Evolutionary conservation across 2,797 vertebrate species (phyloP), one percentile per base, ranked within the genome.

Genomic region (Mallotus villosus): DNA sequence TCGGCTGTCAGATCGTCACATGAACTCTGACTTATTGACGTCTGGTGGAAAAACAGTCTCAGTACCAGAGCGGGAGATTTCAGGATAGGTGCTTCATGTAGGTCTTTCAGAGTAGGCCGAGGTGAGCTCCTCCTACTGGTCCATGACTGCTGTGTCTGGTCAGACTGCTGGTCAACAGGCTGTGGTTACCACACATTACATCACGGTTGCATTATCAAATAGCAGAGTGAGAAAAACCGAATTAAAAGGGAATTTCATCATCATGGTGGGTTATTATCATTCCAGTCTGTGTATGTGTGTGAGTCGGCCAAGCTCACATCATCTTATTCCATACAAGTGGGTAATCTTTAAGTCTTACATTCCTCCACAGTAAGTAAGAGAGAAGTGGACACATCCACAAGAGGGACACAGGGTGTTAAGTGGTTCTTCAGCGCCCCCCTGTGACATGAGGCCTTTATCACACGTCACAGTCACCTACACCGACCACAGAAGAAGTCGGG

Each of bases 341-440:
- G 51, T 41, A 9, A 41, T 41, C 37, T 41, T 41, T 41, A 41
- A 41, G 37, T 41, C 9, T 12, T 11, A 41, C 37, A 11, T 6
- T 41, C 9, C 37, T 41, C 37, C 37, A 41, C 37, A 41, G 37
- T 41, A 12, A 41, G 37, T 41, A 1, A 53, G 51, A 16, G 5
- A n/a, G 51, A 53, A 53, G 51, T 41, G 37, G 37, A 53, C 51
- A 7, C 14, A 53, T 53, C 17, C 37, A 41, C 7, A 0, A 5
- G 51, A 53, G 16, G 17, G 14, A n/a, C 19, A 19, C 51, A 19
- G 9, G 74, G 6, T 1, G 37, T 41, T 68, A 12, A 19, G 22
- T 78, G 57, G 51, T 14, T 11, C 1, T 58, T 68, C 24, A 78
- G 77, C 11, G 82, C 58, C 87, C 49, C 66, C 84, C 25, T 0